These are phyloP conservation scores for Misgurnus mizolepis DNA, from an alignment of 2,113 vertebrate genomes.

Conservation along the genomic window DNA sequence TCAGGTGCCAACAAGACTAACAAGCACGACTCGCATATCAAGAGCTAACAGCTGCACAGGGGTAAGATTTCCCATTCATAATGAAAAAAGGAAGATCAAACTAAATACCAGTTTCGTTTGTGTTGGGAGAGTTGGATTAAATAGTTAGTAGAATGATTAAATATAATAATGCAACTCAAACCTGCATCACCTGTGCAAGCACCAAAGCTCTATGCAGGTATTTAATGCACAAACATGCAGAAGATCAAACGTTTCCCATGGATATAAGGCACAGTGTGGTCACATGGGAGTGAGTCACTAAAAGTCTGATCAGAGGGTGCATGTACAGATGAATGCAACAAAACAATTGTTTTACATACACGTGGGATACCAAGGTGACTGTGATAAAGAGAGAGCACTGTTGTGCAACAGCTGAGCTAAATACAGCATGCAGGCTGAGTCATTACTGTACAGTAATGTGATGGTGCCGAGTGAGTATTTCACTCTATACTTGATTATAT, in stretches of 20 bases:
- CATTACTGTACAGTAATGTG: neutral
- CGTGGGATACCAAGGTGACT: neutral
- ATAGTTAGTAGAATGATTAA: neutral
- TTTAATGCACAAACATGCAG: neutral
- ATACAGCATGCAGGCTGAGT: conserved; percentile 2
- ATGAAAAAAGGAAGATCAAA: neutral
- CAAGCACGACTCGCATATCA: neutral
- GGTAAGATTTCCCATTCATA: neutral
- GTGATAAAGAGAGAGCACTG: neutral
- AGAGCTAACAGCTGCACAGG: neutral
- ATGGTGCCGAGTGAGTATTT: neutral
- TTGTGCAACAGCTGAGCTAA: conserved; percentile 27
- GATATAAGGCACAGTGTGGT: neutral
- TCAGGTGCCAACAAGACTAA: no score
- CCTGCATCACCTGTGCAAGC: neutral
- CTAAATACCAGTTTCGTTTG: neutral
- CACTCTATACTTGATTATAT: neutral
- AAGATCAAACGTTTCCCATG: neutral
- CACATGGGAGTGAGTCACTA: neutral
- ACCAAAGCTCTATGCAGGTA: neutral
- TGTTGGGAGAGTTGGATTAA: neutral
- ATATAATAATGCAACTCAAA: neutral
- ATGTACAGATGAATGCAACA: neutral
- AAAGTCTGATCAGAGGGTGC: neutral
- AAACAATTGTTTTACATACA: neutral